Evolutionary conservation across 2,113 vertebrate genomes (phyloP).

Genomic region (Limanda limanda): DNA sequence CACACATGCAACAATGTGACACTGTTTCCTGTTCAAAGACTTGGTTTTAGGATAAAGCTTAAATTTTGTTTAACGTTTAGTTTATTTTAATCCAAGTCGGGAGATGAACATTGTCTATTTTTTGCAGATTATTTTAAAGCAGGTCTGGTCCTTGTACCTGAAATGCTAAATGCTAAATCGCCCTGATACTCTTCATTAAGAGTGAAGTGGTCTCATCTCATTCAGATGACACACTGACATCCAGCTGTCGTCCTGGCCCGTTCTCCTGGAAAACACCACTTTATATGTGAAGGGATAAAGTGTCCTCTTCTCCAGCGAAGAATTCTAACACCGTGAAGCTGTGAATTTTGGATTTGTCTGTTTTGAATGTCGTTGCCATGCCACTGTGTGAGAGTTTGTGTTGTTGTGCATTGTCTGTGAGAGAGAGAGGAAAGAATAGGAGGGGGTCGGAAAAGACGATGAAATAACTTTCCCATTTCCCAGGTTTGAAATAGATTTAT

Average conservation of each 20-base stretch:
- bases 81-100: too few relatives aligned
- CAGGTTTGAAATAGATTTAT: slow-evolving; percentile 46
- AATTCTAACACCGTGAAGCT: slow-evolving; percentile 45
- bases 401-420: background rate
- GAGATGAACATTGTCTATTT: too few relatives aligned
- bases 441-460: slow-evolving; percentile 5
- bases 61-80: too few relatives aligned
- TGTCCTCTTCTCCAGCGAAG: slow-evolving; percentile 33
- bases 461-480: slow-evolving; percentile 40
- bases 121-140: too few relatives aligned
- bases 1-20: too few relatives aligned
- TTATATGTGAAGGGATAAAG: slow-evolving; percentile 41
- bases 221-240: slow-evolving; percentile 16
- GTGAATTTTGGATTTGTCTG: slow-evolving; percentile 39
- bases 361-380: slow-evolving; percentile 37
- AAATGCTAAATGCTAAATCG: too few relatives aligned
- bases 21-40: too few relatives aligned
- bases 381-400: slow-evolving; percentile 4
- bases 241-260: slow-evolving; percentile 56
- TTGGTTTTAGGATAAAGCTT: too few relatives aligned
- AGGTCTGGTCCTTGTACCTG: too few relatives aligned
- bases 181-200: too few relatives aligned
- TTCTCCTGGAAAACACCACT: background rate
- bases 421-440: slow-evolving; percentile 19
- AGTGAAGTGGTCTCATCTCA: background rate